phyloP scores from a whole-genome alignment of 2,797 vertebrate genomes.

The Epinephelus awoara region DNA sequence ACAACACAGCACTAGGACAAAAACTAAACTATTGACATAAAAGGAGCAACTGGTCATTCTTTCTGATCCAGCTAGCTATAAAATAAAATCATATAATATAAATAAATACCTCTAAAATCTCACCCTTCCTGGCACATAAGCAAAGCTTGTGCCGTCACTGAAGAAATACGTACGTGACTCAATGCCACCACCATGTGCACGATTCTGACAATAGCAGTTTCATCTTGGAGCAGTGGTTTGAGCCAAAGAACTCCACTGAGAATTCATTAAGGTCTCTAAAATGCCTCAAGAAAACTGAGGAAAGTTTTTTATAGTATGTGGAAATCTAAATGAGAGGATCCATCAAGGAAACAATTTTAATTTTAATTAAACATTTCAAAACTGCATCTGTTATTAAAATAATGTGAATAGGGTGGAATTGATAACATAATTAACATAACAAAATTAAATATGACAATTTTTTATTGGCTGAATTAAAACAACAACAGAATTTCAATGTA shows the following conservation, averaged over 20 bases:
- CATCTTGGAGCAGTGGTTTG: background rate
- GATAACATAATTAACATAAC: background rate
- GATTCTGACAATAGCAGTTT: conserved; percentile 45
- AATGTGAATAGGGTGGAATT: background rate
- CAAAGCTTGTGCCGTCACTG: conserved; percentile 3
- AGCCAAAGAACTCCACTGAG: background rate
- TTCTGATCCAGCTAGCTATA: background rate
- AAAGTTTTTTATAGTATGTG: background rate
- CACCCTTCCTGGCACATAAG: conserved; percentile 13
- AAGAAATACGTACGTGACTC: conserved; percentile 31
- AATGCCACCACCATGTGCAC: conserved; percentile 74
- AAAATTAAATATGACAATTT: background rate
- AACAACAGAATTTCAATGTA: background rate
- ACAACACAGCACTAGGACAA: conserved; percentile 10
- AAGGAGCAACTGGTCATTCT: background rate
- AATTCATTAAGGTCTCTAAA: background rate
- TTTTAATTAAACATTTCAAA: background rate
- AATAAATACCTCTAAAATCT: background rate
- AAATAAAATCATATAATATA: background rate
- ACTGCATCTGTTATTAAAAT: background rate
- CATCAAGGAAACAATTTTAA: background rate
- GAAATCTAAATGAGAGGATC: conserved; percentile 8
- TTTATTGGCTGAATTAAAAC: no score
- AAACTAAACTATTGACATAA: background rate
- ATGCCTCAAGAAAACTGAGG: background rate